These are phyloP conservation scores for Nymphalis polychloros DNA, from an alignment of 2,888 invertebrate genomes.

Conservation along the genomic window DNA sequence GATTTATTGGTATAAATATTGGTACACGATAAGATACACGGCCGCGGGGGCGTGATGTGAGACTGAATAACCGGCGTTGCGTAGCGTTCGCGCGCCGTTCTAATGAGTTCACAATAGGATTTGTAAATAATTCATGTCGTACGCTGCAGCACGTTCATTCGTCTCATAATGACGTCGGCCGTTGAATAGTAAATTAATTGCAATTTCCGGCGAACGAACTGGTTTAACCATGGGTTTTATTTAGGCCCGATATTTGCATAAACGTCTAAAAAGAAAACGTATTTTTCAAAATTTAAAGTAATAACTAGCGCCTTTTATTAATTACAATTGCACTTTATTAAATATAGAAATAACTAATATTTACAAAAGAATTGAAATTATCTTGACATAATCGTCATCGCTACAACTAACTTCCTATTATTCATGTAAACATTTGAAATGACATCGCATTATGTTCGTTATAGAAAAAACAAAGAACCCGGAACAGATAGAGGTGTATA, in stretches of 20 bases:
- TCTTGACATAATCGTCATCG: background rate
- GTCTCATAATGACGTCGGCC: slow-evolving; percentile 35
- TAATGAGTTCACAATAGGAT: slow-evolving; percentile 57
- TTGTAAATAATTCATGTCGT: slow-evolving; percentile 61
- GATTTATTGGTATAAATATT: slow-evolving; percentile 46
- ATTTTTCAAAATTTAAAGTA: background rate
- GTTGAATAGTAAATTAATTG: slow-evolving; percentile 34
- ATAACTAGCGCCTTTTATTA: background rate
- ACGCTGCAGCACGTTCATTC: slow-evolving; percentile 37
- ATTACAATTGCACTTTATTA: background rate
- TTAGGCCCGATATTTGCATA: slow-evolving; percentile 1
- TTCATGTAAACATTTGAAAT: background rate
- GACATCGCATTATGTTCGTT: slow-evolving; percentile 37
- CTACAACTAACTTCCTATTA: background rate
- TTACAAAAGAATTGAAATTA: background rate
- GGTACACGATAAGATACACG: slow-evolving; percentile 54
- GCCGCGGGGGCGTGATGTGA: slow-evolving; percentile 46
- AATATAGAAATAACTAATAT: background rate
- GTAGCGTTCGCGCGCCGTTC: slow-evolving; percentile 50
- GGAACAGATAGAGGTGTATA: slow-evolving; percentile 86
- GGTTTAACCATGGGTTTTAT: slow-evolving; percentile 17
- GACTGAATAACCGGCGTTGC: slow-evolving; percentile 47
- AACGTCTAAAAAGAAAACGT: background rate
- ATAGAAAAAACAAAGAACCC: slow-evolving; percentile 88
- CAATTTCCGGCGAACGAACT: slow-evolving; percentile 22